Base-by-base conservation (phyloP, 2,888 invertebrate genomes). In the Doris montereyensis region DNA sequence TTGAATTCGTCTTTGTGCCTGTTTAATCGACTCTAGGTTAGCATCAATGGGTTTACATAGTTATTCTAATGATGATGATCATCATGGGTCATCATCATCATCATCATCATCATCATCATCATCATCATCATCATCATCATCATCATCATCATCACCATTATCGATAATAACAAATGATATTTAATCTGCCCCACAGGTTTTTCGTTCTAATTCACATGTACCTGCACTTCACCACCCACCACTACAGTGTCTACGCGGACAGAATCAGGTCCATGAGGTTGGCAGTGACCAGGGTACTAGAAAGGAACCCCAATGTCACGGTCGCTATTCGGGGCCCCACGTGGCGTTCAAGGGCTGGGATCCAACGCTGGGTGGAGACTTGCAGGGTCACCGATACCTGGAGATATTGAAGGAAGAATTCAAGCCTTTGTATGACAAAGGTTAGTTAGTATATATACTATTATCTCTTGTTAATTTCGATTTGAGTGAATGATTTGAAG, bases 141-240 rank as follows among this genome's bases (percentile, higher is more conserved):
- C 8, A 52, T 10, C 8, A 17, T 52, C 52, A 52, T 52, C 10
- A 52, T 52, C 8, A 52, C 52, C 8, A 17, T 52, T 52, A 52
- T 17, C 52, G 8, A 52, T 52, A 10, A 8, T 10, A 10, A 52
- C 52, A n/a, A n/a, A n/a, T n/a, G n/a, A n/a, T n/a, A n/a, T n/a
- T n/a, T n/a, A n/a, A n/a, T n/a, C 21, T 24, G 2, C 10, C 17
- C 71, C 32, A 13, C 74, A 74, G 74, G 21, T 74, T 58, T 21
- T 34, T 74, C 4, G 60, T 74, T 10, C 10, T 74, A 30, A 8
- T 74, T 8, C 74, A 74, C 74, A 58, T 74, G 74, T 74, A 74
- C 60, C 74, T 74, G 4, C 74, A 74, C n/a, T 74, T 74, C 58
- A 58, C 74, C 28, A 74, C 74, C 2, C 74, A 74, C 58, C 74